Evolutionary conservation across 2,797 vertebrate species (phyloP).

Genomic region (Loris lydekkerianus): DNA sequence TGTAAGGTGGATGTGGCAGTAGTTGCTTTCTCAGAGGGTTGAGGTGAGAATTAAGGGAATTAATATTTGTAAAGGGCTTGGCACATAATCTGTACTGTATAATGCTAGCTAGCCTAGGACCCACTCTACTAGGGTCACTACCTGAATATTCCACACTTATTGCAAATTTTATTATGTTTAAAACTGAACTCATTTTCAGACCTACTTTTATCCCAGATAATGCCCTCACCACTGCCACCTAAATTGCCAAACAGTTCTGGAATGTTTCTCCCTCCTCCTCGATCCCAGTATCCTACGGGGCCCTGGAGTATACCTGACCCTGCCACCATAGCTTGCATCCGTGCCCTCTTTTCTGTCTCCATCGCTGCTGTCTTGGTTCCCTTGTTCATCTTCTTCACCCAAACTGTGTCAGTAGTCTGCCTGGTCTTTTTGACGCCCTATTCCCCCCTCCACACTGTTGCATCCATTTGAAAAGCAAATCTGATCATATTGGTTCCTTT

Average conservation of each 20-base stretch:
- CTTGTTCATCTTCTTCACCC: neutral
- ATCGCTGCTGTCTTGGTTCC: neutral
- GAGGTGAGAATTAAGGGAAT: neutral
- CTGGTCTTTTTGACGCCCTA: neutral
- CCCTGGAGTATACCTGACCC: neutral
- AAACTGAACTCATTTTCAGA: slow-evolving; percentile 5
- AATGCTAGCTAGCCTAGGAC: neutral
- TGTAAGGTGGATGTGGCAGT: neutral
- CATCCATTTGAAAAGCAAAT: neutral
- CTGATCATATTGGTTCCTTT: neutral
- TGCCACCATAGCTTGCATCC: neutral
- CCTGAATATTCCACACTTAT: neutral
- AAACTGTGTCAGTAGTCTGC: neutral
- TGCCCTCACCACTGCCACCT: neutral
- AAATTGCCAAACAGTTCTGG: neutral
- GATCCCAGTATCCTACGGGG: neutral
- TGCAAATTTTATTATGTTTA: neutral
- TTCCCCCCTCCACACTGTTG: no score
- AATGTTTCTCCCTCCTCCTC: neutral
- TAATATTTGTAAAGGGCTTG: neutral
- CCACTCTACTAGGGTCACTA: neutral
- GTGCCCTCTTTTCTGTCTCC: neutral
- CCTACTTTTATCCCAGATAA: neutral
- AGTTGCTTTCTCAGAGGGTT: neutral
- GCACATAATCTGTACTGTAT: fast-evolving